These are phyloP conservation scores for Dolichomitus sp. DNA, from an alignment of 2,888 invertebrate species.

Conservation along the genomic window DNA sequence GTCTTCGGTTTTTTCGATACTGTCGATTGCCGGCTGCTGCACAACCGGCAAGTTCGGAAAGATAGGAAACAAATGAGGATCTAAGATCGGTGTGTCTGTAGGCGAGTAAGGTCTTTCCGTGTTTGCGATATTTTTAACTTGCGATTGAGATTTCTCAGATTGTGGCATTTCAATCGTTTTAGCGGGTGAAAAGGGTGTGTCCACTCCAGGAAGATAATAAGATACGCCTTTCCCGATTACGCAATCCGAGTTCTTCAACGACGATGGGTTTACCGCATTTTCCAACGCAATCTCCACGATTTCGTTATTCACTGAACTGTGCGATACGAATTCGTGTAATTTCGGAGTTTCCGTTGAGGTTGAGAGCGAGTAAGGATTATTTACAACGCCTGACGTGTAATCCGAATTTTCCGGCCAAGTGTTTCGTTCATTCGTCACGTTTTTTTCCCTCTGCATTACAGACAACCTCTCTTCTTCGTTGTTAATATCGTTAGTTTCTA, in stretches of 20 bases:
- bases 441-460: not conserved
- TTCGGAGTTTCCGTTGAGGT: slow-evolving; percentile 20
- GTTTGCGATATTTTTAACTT: slow-evolving; percentile 9
- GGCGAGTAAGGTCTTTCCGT: slow-evolving; percentile 79
- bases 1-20: not conserved
- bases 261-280: not conserved
- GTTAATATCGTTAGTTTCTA: slow-evolving; percentile 18
- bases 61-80: slow-evolving; percentile 72
- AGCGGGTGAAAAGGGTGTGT: slow-evolving; percentile 59
- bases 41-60: slow-evolving; percentile 52
- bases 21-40: not conserved
- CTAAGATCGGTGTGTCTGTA: slow-evolving; percentile 77
- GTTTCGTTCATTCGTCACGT: not conserved
- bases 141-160: slow-evolving; percentile 22
- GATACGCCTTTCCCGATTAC: not conserved
- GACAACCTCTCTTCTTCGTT: slow-evolving; percentile 1
- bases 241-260: slow-evolving; percentile 22
- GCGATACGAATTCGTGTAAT: not conserved
- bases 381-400: not conserved
- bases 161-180: slow-evolving; percentile 63
- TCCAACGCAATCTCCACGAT: not conserved
- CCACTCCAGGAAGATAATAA: slow-evolving; percentile 1
- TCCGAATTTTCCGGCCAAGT: not conserved
- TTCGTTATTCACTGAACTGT: not conserved
- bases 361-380: slow-evolving; percentile 27